Base-by-base conservation (phyloP, 2,888 invertebrate species). In the Drosophila borealis region DNA sequence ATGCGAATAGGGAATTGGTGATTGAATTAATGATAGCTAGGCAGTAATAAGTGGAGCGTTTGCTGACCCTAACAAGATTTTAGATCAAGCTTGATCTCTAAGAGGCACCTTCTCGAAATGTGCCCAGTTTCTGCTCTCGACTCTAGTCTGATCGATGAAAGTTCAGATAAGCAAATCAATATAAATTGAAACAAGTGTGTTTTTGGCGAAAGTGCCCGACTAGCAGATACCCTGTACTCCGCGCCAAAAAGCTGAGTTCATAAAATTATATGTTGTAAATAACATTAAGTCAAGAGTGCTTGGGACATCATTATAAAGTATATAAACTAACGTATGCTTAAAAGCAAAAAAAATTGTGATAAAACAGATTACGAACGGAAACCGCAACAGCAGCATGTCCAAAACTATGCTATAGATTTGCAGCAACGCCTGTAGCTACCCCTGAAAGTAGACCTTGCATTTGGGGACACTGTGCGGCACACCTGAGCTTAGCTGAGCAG, bases 391-490 rank as follows among this genome's bases (percentile, higher is more conserved):
- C n/a, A 11, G 17, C 1, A 13, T 29, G 66, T 42, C 59, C 48
- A 13, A 59, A 53, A 59, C 6, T 39, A 54, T 68, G 68, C 68
- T 41, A 25, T 33, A 59, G 0, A 19, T 13, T 25, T 25, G n/a
- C 34, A 10, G 10, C 34, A n/a, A 19, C 17, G n/a, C 2, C 34
- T n/a, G 34, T 4, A 19, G 0, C n/a, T 6, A 6, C 29, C 29
- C 68, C 57, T 14, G n/a, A 51, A 68, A 68, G 68, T 57, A 68
- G 37, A 48, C 39, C 5, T 13, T 13, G 10, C 10, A 13, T 13
- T 21, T 14, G 25, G 9, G 6, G 2, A 1, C 2, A 33, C 29
- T 4, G 2, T 4, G 17, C 25, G 37, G 8, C 45, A n/a, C 45
- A 45, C 46, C 13, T 33, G 13, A 17, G 19, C 14, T 29, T 8